These are phyloP conservation scores for Labeo catla DNA, from an alignment of 2,113 vertebrate genomes.

Conservation along the genomic window DNA sequence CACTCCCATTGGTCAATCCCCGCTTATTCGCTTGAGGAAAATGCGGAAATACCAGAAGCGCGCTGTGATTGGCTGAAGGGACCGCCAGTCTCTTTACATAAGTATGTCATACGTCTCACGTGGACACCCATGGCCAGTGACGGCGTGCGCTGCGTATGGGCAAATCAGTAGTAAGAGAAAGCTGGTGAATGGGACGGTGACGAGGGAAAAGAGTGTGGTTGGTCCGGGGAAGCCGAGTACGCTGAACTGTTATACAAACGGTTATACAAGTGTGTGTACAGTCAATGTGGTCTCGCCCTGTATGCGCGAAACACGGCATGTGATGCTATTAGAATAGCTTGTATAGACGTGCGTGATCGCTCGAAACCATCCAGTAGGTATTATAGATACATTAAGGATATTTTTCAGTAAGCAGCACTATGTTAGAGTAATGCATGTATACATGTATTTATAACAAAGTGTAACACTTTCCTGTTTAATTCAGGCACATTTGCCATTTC, in stretches of 20 bases:
- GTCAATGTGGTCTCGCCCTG: constrained; percentile 54
- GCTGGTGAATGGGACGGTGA: constrained; percentile 64
- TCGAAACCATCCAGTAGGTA: too few relatives aligned
- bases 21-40: neutral
- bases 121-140: constrained; percentile 79
- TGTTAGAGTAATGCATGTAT: neutral
- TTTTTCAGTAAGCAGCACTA: neutral
- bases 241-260: constrained; percentile 76
- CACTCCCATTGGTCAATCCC: constrained; percentile 63
- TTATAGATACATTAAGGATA: neutral
- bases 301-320: constrained; percentile 23
- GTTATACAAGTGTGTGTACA: constrained; percentile 70
- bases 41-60: neutral
- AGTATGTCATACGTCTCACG: constrained; percentile 83
- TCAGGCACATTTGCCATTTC: neutral
- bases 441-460: neutral
- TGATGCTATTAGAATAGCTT: neutral
- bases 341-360: neutral
- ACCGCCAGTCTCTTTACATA: constrained; percentile 83
- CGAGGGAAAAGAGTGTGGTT: constrained; percentile 60
- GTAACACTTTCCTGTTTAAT: neutral
- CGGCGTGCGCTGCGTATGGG: constrained; percentile 56
- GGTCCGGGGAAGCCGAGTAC: constrained; percentile 60
- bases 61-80: constrained; percentile 42
- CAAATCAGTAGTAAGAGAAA: constrained; percentile 64